phyloP scores from a whole-genome alignment of 2,113 vertebrate species.

The Oreamnos americanus region DNA sequence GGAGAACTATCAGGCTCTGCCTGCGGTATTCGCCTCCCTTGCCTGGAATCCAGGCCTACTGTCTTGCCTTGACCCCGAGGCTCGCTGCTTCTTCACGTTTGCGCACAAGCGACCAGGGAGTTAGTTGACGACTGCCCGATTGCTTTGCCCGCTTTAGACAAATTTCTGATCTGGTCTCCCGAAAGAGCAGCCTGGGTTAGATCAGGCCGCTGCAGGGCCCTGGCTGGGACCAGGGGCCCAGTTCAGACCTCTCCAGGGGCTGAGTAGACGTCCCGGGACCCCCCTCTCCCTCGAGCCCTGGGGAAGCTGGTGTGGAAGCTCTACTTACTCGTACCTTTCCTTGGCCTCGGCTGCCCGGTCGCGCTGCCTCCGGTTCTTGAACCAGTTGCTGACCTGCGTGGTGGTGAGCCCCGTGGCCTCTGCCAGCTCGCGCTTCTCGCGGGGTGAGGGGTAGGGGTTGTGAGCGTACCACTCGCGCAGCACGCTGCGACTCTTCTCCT shows the following conservation, averaged over 20 bases:
- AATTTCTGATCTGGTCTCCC: background rate
- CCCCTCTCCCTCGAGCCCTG: background rate
- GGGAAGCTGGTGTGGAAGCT: background rate
- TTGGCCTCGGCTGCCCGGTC: conserved; percentile 94
- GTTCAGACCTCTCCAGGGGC: background rate
- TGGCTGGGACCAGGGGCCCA: background rate
- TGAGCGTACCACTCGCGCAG: conserved; percentile 95
- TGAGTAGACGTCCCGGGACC: background rate
- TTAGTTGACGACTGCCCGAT: background rate
- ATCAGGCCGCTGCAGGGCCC: background rate
- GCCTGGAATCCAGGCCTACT: background rate
- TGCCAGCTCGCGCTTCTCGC: conserved; percentile 93
- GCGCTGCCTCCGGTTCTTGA: conserved; percentile 92
- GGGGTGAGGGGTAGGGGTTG: conserved; percentile 93
- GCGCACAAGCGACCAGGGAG: background rate
- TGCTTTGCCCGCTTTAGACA: conserved; percentile 68
- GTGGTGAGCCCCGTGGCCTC: conserved; percentile 95
- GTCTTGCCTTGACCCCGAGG: background rate
- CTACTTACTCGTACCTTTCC: conserved; percentile 88
- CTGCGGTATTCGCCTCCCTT: background rate
- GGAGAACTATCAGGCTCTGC: background rate
- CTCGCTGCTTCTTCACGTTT: background rate
- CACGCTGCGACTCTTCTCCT: conserved; percentile 92
- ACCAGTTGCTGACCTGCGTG: conserved; percentile 97
- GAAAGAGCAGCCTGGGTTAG: background rate